Base-by-base conservation (phyloP, 2,797 vertebrate genomes). In the Selene dorsalis region DNA sequence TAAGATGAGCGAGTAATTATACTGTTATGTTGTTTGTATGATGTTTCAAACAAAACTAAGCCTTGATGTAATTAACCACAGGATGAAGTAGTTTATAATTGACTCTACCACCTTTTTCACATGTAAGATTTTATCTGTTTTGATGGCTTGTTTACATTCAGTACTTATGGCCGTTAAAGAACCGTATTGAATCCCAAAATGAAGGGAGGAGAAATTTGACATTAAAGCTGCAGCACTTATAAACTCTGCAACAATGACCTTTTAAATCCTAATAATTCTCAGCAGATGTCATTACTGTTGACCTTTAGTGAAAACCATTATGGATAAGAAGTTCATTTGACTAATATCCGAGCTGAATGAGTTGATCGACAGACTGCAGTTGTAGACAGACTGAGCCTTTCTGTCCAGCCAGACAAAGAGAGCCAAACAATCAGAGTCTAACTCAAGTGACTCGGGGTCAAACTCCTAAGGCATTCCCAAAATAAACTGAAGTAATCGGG, bases 11-110 rank as follows among this genome's bases (percentile, higher is more conserved):
- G 39, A 83, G 77, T 80, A 87, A 87, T 82, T 76, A 65, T 69
- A 77, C 50, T n/a, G 1, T 86, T 63, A 43, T 76, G 71, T 69
- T 91, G 88, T 91, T 90, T 91, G 83, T 24, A 47, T 39, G 55
- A 43, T 22, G 60, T 70, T 83, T 84, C 53, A 89, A 86, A 88
- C 82, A 84, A 78, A 84, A 32, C 65, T 13, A 48, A 74, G 39
- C 58, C 69, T 55, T 69, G 50, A 45, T 64, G 35, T 69, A 60
- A 87, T 87, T 76, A 65, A 71, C 26, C 30, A 55, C 66, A 82
- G 73, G 74, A 56, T 56, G 53, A 63, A 69, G 17, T 2, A 3
- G 2, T 57, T 68, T 56, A 11, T 60, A 32, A 38, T 48, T 71
- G 50, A n/a, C 7, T 61, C 60, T 13, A 14, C 18, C 66, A 68